phyloP scores from a whole-genome alignment of 2,113 vertebrate genomes.

The Salvelinus sp. region DNA sequence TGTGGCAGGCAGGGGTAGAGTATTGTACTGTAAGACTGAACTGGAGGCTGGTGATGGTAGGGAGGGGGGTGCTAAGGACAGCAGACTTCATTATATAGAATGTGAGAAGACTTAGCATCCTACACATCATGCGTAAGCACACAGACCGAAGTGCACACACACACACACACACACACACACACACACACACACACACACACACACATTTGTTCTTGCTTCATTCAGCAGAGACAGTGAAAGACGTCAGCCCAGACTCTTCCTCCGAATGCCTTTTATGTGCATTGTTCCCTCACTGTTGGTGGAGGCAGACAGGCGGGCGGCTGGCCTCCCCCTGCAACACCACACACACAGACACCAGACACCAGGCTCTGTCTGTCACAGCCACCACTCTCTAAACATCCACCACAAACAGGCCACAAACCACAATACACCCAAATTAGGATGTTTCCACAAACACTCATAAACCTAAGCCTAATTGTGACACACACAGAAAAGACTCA shows the following conservation, averaged over 20 bases:
- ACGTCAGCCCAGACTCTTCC: constrained; percentile 64
- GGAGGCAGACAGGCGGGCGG: neutral
- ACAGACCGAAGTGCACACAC: neutral
- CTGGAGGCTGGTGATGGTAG: no score
- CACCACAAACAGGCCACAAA: neutral
- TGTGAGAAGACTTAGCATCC: neutral
- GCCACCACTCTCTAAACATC: neutral
- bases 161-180: constrained; percentile 18
- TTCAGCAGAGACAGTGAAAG: constrained; percentile 60
- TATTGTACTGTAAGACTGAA: no score
- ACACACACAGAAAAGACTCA: neutral
- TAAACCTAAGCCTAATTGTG: neutral
- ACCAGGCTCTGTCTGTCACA: neutral
- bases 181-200: constrained; percentile 22
- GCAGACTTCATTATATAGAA: neutral
- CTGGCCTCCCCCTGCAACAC: neutral
- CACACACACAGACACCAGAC: neutral
- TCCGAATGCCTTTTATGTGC: constrained; percentile 66
- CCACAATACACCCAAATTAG: neutral
- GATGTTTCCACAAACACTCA: neutral
- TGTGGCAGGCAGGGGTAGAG: neutral
- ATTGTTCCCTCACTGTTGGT: constrained; percentile 56
- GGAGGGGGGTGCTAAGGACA: neutral
- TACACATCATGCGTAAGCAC: neutral
- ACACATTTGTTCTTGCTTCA: constrained; percentile 45